A percentile compares a stretch with the other conserved stretches of the same genome.
These are phyloP conservation scores for Molossus alvarezi DNA, from an alignment of 2,797 vertebrate genomes.

Conservation along the genomic window DNA sequence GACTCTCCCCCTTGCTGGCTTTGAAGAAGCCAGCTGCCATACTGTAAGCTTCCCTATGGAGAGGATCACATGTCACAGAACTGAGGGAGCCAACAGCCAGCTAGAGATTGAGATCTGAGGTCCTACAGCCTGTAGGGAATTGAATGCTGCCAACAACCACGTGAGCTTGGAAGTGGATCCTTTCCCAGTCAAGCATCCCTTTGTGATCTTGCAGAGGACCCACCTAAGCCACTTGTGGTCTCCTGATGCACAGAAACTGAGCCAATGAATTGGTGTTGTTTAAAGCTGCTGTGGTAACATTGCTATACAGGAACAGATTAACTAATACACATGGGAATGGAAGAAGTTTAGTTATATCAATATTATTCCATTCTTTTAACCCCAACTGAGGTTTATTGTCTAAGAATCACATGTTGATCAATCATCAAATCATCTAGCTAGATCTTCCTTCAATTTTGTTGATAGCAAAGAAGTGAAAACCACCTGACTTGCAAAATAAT, in stretches of 20 bases:
- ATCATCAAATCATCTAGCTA: not conserved
- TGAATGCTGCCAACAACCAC: not conserved
- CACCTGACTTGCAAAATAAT: conserved; percentile 36
- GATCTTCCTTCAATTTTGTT: conserved; percentile 51
- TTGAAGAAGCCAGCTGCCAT: conserved; percentile 44
- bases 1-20: not conserved
- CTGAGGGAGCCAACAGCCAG: not conserved
- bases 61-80: not conserved
- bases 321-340: not conserved
- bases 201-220: not conserved
- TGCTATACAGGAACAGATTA: not conserved
- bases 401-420: conserved; percentile 1
- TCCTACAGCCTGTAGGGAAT: not conserved
- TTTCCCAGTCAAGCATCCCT: not conserved
- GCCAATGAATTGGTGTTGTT: not conserved
- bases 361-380: not conserved
- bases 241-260: not conserved
- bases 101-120: not conserved
- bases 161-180: not conserved
- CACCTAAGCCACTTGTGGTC: not conserved
- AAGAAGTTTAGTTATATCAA: conserved; percentile 19
- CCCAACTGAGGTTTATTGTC: not conserved
- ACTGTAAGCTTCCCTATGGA: not conserved
- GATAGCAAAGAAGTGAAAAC: conserved; percentile 35
- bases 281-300: conserved; percentile 20